A percentile compares a stretch with the other conserved stretches of the same genome.
These are phyloP conservation scores for Acanthoscelides obtectus DNA, from an alignment of 2,888 invertebrate genomes.

Conservation along the genomic window DNA sequence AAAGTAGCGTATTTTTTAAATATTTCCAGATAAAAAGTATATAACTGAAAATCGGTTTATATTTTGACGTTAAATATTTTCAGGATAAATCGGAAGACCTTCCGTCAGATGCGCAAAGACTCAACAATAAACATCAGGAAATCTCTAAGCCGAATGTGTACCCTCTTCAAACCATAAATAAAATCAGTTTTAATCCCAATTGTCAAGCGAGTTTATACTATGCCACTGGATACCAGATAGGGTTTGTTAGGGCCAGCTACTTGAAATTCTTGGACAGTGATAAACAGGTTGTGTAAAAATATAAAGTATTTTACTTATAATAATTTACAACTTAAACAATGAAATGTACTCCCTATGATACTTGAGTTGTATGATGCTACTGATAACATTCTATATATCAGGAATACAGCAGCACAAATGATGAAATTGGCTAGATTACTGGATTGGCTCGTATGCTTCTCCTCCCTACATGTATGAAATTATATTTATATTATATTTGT, in stretches of 20 bases:
- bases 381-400: too few species aligned
- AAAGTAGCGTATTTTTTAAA: too few species aligned
- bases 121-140: constrained; percentile 9
- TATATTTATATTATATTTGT: too few species aligned
- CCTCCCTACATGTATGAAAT: too few species aligned
- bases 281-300: constrained; percentile 18
- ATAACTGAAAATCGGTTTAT: background rate
- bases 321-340: too few species aligned
- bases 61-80: constrained; percentile 5
- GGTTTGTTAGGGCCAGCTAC: constrained; percentile 44
- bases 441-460: too few species aligned
- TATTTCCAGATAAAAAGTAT: too few species aligned
- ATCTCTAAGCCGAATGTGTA: constrained; percentile 33
- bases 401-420: too few species aligned
- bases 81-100: constrained; percentile 23
- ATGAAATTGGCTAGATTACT: too few species aligned
- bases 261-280: constrained; percentile 35
- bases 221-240: constrained; percentile 48
- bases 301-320: background rate
- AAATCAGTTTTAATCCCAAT: constrained; percentile 49
- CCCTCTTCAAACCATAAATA: constrained; percentile 38
- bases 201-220: constrained; percentile 43
- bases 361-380: too few species aligned
- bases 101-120: constrained; percentile 11
- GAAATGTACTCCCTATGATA: too few species aligned